Conservation (phyloP, 2,113 vertebrate species). For the Vulpes vulpes region DNA sequence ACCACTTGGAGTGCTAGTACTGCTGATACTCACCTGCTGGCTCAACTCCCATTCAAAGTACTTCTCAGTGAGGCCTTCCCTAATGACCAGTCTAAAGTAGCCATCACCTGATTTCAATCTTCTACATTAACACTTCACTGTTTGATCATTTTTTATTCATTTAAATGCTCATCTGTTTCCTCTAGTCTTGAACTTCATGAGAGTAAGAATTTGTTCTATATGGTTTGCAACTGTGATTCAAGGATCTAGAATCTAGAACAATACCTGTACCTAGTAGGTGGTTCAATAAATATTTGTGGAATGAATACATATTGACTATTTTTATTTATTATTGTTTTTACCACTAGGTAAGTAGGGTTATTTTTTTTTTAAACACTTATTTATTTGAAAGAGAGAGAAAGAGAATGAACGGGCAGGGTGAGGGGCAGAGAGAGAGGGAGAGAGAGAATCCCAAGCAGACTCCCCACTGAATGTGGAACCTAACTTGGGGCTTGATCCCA, state of each 20-base stretch:
- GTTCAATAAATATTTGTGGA: neutral
- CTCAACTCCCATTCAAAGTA: neutral
- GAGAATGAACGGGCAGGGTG: neutral
- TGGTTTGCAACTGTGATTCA: neutral
- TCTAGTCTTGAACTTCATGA: neutral
- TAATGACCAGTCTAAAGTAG: neutral
- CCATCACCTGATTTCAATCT: neutral
- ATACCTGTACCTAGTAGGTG: neutral
- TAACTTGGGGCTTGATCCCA: neutral
- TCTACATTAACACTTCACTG: neutral
- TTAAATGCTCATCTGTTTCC: neutral
- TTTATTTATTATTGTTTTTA: neutral
- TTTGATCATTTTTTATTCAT: neutral
- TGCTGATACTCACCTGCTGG: neutral
- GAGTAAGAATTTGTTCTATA: neutral
- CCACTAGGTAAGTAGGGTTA: neutral
- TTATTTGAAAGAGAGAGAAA: neutral
- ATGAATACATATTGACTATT: neutral
- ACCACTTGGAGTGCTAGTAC: neutral
- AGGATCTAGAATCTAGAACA: neutral
- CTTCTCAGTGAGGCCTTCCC: neutral
- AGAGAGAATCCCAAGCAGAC: neutral
- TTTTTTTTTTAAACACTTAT: neutral
- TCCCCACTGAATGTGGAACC: neutral
- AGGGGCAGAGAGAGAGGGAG: neutral